Base-by-base conservation (phyloP, 2,888 invertebrate species). In the Galerucella calmariensis region DNA sequence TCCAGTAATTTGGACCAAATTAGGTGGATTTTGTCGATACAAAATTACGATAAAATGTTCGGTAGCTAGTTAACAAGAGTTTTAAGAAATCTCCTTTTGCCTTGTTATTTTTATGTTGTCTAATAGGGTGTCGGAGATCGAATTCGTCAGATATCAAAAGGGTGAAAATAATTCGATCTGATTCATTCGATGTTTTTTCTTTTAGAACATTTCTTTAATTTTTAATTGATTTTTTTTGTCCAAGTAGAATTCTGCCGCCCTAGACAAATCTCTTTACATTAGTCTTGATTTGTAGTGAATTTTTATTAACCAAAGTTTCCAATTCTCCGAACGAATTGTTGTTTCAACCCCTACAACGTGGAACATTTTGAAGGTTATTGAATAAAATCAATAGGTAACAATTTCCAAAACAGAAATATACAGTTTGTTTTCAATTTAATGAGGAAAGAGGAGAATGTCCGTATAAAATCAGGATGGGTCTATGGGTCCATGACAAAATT, bases 1-100 rank as follows among this genome's bases (percentile, higher is more conserved):
- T 56, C 65, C 72, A 72, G 74, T 77, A 77, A 80, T 80, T 77
- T 76, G 76, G 77, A 61, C 76, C 75, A 78, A 79, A 80, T 80
- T 79, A 79, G 77, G 73, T 69, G 67, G 67, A 67, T 73, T 73
- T 69, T 27, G 67, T 73, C 58, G 79, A 80, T 80, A 73, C 62
- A 35, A 69, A 73, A 67, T 75, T 67, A 20, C 70, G 80, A 79
- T 79, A 79, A 78, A 48, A 58, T 62, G 67, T 72, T 70, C 77
- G 63, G 77, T 75, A 77, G 77, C 77, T 27, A 67, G 62, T 69
- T 69, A 74, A 74, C 72, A 71, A 71, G 66, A 71, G 20, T 58
- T 71, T 66, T 16, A 14, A 41, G 51, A 66, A 63, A 73, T 69
- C 62, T 71, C 35, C 58, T 73, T 12, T 61, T 53, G 72, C 59